Conservation (phyloP, 2,888 invertebrate species). For the Agapetus fuscipes region DNA sequence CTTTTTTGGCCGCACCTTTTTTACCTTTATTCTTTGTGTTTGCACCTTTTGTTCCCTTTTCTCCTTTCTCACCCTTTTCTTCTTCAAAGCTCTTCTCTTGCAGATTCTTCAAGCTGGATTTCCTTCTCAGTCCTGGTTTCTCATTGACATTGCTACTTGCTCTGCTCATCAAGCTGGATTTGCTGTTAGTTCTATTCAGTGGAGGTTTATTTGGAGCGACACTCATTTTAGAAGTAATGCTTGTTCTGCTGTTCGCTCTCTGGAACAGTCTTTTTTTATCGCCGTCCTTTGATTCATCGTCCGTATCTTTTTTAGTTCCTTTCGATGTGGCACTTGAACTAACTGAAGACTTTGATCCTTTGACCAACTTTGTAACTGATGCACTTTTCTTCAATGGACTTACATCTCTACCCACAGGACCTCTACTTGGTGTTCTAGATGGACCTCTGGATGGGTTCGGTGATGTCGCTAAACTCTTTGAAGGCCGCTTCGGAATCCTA, state of each 20-base stretch:
- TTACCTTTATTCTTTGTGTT: slow-evolving; percentile 5
- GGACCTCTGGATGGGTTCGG: slow-evolving; percentile 15
- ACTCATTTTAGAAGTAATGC: slow-evolving; percentile 14
- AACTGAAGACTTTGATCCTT: slow-evolving; percentile 7
- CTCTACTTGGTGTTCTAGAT: slow-evolving; percentile 10
- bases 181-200: slow-evolving; percentile 29
- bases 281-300: slow-evolving; percentile 9
- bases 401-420: slow-evolving; percentile 28
- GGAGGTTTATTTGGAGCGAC: slow-evolving; percentile 12
- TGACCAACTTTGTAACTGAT: slow-evolving; percentile 7
- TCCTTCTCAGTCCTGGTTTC: slow-evolving; percentile 15
- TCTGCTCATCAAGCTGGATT: slow-evolving; percentile 30
- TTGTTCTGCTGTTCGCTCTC: slow-evolving; percentile 16
- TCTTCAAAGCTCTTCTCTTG: slow-evolving; percentile 24
- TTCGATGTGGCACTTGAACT: slow-evolving; percentile 4
- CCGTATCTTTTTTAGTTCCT: slow-evolving; percentile 1
- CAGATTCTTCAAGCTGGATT: slow-evolving; percentile 18
- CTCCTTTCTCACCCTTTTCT: slow-evolving; percentile 1
- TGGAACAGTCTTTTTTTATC: slow-evolving; percentile 11
- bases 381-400: slow-evolving; percentile 27
- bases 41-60: neutral
- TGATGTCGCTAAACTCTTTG: slow-evolving; percentile 22
- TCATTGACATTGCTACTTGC: slow-evolving; percentile 33
- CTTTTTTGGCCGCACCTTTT: slow-evolving; percentile 24
- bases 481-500: slow-evolving; percentile 27